Evolutionary conservation across 2,888 invertebrate species (phyloP).

Genomic region (Arctia plantaginis): DNA sequence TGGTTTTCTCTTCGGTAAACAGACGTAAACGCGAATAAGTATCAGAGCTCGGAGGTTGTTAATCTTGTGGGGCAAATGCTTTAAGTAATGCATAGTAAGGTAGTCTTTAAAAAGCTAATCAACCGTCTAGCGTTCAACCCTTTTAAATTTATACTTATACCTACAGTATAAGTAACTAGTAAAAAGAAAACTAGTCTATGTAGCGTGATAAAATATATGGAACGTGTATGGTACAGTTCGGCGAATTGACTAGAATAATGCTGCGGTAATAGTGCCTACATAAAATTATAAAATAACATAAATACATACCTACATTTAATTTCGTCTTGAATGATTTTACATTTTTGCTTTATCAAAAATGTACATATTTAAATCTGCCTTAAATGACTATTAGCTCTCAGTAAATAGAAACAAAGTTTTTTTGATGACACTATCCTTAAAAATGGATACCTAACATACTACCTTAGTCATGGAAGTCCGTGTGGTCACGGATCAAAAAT

Average conservation of each 20-base stretch:
- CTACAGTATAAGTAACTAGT: not conserved
- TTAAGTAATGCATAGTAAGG: not conserved
- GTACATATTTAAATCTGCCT: not conserved
- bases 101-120: too few species aligned
- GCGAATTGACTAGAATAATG: not conserved
- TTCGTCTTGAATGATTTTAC: not conserved
- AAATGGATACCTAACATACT: not conserved
- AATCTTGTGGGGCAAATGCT: not conserved
- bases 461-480: too few species aligned
- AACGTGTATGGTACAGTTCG: not conserved
- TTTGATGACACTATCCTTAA: not conserved
- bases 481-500: too few species aligned
- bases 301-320: not conserved
- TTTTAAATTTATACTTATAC: too few species aligned
- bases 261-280: not conserved
- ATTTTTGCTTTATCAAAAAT: not conserved
- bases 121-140: too few species aligned
- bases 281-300: not conserved
- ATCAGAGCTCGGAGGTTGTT: not conserved
- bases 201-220: not conserved
- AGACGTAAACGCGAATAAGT: not conserved
- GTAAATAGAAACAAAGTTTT: not conserved
- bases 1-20: not conserved
- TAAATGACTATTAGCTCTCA: not conserved
- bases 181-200: not conserved